These are phyloP conservation scores for Charaxes varanes DNA, from an alignment of 1,140 invertebrate genomes.

Conservation along the genomic window DNA sequence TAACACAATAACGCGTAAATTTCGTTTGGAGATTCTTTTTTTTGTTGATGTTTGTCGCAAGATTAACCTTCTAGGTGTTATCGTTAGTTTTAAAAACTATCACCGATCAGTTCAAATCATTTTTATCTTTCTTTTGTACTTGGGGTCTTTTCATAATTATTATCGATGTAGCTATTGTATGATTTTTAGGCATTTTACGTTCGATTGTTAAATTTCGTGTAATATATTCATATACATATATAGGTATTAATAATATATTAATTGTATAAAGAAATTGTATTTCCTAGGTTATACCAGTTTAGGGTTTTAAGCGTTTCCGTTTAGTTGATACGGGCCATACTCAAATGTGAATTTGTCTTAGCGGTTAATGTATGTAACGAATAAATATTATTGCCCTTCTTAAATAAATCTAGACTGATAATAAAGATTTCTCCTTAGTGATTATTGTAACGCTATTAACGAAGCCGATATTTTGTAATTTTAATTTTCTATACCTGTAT, in stretches of 20 bases:
- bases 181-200: conserved; percentile 27
- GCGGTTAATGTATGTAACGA: conserved; percentile 32
- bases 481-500: conserved; percentile 41
- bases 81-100: conserved; percentile 22
- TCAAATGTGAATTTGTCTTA: conserved; percentile 63
- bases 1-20: conserved; percentile 28
- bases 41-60: conserved; percentile 21
- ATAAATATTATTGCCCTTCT: conserved; percentile 37
- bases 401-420: conserved; percentile 57
- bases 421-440: conserved; percentile 5
- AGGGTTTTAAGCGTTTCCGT: conserved; percentile 57
- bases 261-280: conserved; percentile 52
- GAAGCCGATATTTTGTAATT: conserved; percentile 14
- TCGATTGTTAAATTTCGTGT: conserved; percentile 49
- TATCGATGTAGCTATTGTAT: conserved; percentile 10
- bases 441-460: conserved; percentile 11
- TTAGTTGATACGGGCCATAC: conserved; percentile 59
- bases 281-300: conserved; percentile 44
- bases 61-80: conserved; percentile 43
- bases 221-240: conserved; percentile 59
- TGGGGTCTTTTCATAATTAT: conserved; percentile 13
- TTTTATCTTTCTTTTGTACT: conserved; percentile 20
- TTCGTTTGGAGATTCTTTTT: conserved; percentile 17
- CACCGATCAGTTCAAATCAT: conserved; percentile 54
- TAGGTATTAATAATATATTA: conserved; percentile 42